A percentile compares a stretch with the other conserved stretches of the same genome.
phyloP scores from a whole-genome alignment of 2,113 vertebrate species.

The Asarcornis scutulata region DNA sequence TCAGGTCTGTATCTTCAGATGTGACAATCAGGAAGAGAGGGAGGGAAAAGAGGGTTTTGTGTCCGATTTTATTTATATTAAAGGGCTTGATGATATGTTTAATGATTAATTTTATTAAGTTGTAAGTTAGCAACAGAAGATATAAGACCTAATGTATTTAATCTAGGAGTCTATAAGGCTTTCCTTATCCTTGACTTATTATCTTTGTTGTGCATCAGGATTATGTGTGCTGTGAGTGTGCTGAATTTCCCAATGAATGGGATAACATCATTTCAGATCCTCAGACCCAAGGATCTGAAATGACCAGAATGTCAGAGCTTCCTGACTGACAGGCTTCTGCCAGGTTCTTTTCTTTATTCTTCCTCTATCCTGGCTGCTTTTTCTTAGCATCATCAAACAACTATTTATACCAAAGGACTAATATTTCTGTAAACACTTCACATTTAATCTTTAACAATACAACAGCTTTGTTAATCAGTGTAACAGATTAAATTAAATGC shows the following conservation, averaged over 20 bases:
- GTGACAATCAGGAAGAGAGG: not conserved
- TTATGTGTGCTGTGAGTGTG: not conserved
- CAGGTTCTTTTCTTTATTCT: not conserved
- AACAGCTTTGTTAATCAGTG: constrained; percentile 55
- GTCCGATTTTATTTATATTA: not conserved
- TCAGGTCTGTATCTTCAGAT: not conserved
- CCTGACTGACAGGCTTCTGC: not conserved
- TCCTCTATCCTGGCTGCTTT: constrained; percentile 39
- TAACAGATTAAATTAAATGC: constrained; percentile 55
- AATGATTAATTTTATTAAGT: not conserved
- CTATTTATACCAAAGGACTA: not conserved
- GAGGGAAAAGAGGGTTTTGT: not conserved
- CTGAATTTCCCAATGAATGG: constrained; percentile 26
- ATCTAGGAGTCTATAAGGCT: not conserved
- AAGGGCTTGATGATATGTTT: not conserved
- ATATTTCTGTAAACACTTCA: constrained; percentile 52
- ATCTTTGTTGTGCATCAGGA: not conserved
- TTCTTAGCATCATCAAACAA: constrained; percentile 32
- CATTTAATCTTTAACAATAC: constrained; percentile 27
- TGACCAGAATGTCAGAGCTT: constrained; percentile 21
- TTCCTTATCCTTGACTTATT: not conserved
- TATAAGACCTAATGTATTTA: not conserved
- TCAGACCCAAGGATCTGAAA: not conserved
- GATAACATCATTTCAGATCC: not conserved
- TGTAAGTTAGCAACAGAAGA: not conserved